Conservation (phyloP, 2,797 vertebrate species). For the Echeneis naucrates region DNA sequence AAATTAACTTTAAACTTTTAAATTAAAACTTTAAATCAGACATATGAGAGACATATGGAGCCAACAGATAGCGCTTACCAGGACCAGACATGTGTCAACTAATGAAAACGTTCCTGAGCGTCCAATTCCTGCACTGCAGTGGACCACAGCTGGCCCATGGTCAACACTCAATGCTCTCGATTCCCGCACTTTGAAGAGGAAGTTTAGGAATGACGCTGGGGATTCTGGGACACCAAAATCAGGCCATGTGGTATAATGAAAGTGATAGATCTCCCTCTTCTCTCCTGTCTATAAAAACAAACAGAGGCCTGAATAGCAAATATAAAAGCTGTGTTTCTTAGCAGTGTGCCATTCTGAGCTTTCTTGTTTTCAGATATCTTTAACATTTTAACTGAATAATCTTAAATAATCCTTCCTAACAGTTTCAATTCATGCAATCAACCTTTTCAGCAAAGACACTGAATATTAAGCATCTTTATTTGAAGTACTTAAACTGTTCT, state of each 20-base stretch:
- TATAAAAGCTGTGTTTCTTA: background rate
- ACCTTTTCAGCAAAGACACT: background rate
- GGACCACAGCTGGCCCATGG: slow-evolving; percentile 92
- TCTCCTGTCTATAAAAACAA: slow-evolving; percentile 88
- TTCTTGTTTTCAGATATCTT: background rate
- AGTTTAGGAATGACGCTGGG: slow-evolving; percentile 97
- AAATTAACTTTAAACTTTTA: too few relatives aligned
- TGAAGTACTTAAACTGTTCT: background rate
- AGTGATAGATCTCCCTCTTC: slow-evolving; percentile 94
- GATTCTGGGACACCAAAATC: slow-evolving; percentile 98
- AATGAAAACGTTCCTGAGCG: slow-evolving; percentile 97
- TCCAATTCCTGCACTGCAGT: slow-evolving; percentile 98
- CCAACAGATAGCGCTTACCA: slow-evolving; percentile 85
- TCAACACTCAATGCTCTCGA: slow-evolving; percentile 88
- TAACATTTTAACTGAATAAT: slow-evolving; percentile 1
- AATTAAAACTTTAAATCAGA: too few relatives aligned
- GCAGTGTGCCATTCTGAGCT: background rate
- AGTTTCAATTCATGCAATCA: slow-evolving; percentile 28
- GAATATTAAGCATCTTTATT: background rate
- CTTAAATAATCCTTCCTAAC: slow-evolving; percentile 12
- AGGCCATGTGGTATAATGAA: slow-evolving; percentile 99
- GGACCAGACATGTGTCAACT: slow-evolving; percentile 94
- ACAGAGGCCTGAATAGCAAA: background rate
- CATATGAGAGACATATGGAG: accelerated
- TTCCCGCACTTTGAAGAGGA: slow-evolving; percentile 97